Percentiles rank a stretch among this genome's conserved stretches.
Conservation (phyloP, 1,140 invertebrate genomes). For the Aphis gossypii region DNA sequence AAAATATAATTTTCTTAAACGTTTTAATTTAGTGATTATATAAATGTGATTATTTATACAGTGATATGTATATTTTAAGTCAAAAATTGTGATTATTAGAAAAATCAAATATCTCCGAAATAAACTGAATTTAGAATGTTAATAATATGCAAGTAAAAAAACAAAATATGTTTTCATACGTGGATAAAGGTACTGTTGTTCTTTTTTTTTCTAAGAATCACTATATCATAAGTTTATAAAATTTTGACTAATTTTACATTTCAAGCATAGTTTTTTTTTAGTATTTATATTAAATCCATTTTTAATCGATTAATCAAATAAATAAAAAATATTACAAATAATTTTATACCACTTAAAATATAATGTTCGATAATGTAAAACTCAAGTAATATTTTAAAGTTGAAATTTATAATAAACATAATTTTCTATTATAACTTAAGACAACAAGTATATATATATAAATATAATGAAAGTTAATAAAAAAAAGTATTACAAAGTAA, state of each 20-base stretch:
- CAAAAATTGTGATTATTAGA: neutral
- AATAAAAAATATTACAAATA: neutral
- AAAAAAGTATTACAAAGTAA: too few species aligned
- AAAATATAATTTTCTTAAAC: neutral
- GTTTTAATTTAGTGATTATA: neutral
- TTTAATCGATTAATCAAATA: neutral
- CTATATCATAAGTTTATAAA: neutral
- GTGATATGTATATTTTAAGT: neutral
- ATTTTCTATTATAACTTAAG: too few species aligned
- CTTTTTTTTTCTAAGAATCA: neutral
- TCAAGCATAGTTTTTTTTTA: neutral
- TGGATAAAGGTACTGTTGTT: neutral
- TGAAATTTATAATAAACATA: too few species aligned
- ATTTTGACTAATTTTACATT: neutral
- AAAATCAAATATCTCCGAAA: neutral
- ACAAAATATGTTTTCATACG: neutral
- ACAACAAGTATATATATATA: too few species aligned
- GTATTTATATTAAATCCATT: neutral
- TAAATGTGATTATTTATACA: neutral
- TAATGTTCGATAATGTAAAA: too few species aligned
- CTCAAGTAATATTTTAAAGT: too few species aligned
- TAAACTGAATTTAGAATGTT: neutral
- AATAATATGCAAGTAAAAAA: neutral
- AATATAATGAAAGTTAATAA: too few species aligned
- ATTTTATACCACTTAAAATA: too few species aligned